Percentiles rank a stretch among this genome's conserved stretches.
Evolutionary conservation across 2,797 vertebrate species (phyloP).

Genomic region (Cuniculus paca): DNA sequence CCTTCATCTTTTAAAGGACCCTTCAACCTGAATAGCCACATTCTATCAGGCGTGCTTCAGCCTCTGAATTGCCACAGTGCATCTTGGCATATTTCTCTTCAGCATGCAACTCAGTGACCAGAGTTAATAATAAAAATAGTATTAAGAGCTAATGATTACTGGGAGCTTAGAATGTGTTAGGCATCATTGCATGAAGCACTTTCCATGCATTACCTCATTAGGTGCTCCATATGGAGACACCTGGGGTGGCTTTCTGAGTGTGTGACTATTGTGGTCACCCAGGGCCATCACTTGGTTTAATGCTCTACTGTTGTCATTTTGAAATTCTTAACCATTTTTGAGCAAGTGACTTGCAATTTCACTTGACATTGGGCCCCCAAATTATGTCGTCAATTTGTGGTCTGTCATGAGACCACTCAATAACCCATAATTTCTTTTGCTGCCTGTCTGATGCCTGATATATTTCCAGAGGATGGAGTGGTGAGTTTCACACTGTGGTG

Average conservation of each 20-base stretch:
- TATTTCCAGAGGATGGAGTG: neutral
- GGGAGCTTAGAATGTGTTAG: neutral
- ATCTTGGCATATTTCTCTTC: neutral
- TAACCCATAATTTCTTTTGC: neutral
- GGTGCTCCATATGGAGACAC: neutral
- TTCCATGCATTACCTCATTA: neutral
- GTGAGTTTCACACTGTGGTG: neutral
- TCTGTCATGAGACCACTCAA: neutral
- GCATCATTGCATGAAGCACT: neutral
- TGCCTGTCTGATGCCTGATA: neutral
- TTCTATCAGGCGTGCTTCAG: constrained; percentile 60
- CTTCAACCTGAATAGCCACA: constrained; percentile 70
- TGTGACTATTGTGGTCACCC: neutral
- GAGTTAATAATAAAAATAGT: neutral
- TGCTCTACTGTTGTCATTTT: neutral
- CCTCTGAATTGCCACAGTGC: neutral
- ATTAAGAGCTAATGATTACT: neutral
- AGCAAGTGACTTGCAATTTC: constrained; percentile 18
- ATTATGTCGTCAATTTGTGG: neutral
- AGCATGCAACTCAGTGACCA: neutral
- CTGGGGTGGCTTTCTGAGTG: neutral
- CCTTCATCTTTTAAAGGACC: constrained; percentile 68
- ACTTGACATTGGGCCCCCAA: neutral
- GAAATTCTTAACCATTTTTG: constrained; percentile 33
- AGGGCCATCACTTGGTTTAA: neutral